These are phyloP conservation scores for Petrophora chlorosata DNA, from an alignment of 2,888 invertebrate genomes.

Conservation along the genomic window DNA sequence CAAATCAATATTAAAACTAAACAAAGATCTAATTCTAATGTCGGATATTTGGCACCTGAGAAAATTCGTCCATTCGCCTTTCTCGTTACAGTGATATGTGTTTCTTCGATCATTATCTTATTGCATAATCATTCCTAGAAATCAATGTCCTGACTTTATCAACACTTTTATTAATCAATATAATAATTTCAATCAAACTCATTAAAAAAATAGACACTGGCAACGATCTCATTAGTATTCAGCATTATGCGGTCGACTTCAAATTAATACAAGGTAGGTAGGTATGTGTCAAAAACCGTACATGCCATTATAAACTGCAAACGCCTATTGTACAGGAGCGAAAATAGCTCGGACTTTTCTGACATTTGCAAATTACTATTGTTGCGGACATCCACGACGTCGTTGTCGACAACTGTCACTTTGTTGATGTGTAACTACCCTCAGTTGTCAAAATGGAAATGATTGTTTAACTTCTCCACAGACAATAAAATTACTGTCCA, in stretches of 20 bases:
- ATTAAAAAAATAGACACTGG: constrained; percentile 35
- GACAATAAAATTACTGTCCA: constrained; percentile 7
- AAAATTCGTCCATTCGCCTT: constrained; percentile 44
- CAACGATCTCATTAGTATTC: constrained; percentile 37
- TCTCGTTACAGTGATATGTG: constrained; percentile 37
- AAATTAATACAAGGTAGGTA: constrained; percentile 22
- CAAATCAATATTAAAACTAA: neutral
- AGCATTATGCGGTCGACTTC: constrained; percentile 25
- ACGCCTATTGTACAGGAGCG: constrained; percentile 16
- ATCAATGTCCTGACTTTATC: neutral
- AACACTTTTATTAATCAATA: constrained; percentile 7
- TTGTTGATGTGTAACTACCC: constrained; percentile 26
- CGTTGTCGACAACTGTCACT: constrained; percentile 21
- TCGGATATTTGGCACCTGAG: constrained; percentile 46
- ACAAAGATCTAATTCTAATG: neutral
- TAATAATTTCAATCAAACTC: neutral
- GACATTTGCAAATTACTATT: constrained; percentile 26
- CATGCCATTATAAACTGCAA: constrained; percentile 29
- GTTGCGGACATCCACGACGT: constrained; percentile 14
- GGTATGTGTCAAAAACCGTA: constrained; percentile 27
- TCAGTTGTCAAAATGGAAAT: constrained; percentile 22
- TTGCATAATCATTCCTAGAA: constrained; percentile 31
- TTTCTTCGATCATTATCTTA: constrained; percentile 29
- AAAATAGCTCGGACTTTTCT: constrained; percentile 25
- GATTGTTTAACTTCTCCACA: constrained; percentile 5